These are phyloP conservation scores for Eudemis profundana DNA, from an alignment of 2,888 invertebrate species.

Conservation along the genomic window DNA sequence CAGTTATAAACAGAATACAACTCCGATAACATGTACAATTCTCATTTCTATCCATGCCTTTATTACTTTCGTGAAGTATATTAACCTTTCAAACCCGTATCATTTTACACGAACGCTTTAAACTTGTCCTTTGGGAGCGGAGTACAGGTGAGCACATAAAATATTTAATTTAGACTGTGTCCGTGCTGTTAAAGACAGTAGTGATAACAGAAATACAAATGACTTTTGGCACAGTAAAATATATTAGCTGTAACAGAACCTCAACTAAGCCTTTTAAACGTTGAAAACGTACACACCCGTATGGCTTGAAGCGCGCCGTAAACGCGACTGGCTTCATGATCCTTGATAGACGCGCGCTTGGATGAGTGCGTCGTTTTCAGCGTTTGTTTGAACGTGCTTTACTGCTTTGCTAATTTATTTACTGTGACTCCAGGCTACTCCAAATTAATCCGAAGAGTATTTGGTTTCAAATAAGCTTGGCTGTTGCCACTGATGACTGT, in stretches of 20 bases:
- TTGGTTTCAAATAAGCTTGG: slow-evolving; percentile 2
- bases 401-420: too few species aligned
- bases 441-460: slow-evolving; percentile 72
- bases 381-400: too few species aligned
- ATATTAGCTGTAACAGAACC: too few species aligned
- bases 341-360: too few species aligned
- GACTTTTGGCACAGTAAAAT: too few species aligned
- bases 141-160: slow-evolving; percentile 49
- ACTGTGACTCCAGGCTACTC: too few species aligned
- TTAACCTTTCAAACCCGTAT: slow-evolving; percentile 39
- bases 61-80: slow-evolving; percentile 29
- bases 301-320: too few species aligned
- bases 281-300: too few species aligned
- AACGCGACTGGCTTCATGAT: too few species aligned
- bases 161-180: slow-evolving; percentile 65
- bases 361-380: too few species aligned
- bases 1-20: slow-evolving; percentile 3
- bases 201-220: slow-evolving; percentile 67
- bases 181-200: slow-evolving; percentile 64
- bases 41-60: slow-evolving; percentile 16
- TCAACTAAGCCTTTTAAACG: too few species aligned
- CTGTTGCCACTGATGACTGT: slow-evolving; percentile 12
- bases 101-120: slow-evolving; percentile 39
- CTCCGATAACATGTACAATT: slow-evolving; percentile 8
- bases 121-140: slow-evolving; percentile 31